Conservation (phyloP, 2,113 vertebrate genomes). For the Lethenteron reissneri region DNA sequence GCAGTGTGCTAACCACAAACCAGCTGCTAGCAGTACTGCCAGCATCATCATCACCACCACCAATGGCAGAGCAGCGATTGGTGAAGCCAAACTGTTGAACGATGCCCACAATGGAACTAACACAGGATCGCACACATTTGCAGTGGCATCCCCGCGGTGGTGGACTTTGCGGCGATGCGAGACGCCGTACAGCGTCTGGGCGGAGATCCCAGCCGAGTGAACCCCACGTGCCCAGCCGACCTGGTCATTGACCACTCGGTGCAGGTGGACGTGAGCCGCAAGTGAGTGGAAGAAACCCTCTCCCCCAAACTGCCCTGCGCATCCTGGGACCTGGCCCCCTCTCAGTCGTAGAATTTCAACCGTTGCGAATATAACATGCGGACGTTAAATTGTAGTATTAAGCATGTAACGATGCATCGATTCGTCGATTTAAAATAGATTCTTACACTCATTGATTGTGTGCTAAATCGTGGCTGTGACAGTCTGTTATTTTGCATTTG, state of each 20-base stretch:
- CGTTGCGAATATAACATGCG: no score
- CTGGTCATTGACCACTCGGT: conserved; percentile 95
- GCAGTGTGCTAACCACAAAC: not conserved
- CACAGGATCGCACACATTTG: conserved; percentile 8
- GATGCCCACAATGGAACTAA: not conserved
- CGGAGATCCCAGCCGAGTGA: conserved; percentile 75
- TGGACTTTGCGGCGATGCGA: conserved; percentile 93
- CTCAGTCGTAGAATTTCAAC: no score
- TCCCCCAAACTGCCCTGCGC: no score
- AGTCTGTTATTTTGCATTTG: no score
- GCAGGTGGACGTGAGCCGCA: conserved; percentile 85
- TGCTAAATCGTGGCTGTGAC: no score
- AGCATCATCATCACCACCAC: not conserved
- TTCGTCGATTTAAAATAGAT: no score
- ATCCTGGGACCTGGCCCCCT: no score
- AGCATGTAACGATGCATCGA: no score
- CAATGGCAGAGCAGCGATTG: not conserved
- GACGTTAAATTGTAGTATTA: no score
- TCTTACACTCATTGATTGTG: no score
- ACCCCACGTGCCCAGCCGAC: conserved; percentile 78
- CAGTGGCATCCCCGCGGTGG: conserved; percentile 80
- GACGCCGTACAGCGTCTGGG: conserved; percentile 67
- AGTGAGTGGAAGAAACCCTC: conserved; percentile 26
- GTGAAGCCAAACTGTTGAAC: not conserved
- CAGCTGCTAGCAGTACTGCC: not conserved